Conservation (phyloP, 2,797 vertebrate species). For the Myotis daubentonii region DNA sequence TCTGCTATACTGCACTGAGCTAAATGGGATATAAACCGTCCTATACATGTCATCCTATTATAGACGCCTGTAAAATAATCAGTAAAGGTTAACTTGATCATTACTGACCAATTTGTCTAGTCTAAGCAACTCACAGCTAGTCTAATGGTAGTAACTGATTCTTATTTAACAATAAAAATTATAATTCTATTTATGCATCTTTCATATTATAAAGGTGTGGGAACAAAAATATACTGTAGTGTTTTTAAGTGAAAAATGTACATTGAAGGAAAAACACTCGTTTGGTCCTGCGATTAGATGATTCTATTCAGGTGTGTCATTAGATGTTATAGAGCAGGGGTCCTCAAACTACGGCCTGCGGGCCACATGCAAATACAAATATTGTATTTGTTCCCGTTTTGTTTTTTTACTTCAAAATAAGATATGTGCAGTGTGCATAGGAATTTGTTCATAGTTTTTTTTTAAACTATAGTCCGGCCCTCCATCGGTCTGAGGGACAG, state of each 20-base stretch:
- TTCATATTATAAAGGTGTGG: neutral
- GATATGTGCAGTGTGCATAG: too few relatives aligned
- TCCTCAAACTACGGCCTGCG: too few relatives aligned
- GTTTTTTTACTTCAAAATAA: too few relatives aligned
- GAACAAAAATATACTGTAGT: neutral
- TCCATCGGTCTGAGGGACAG: too few relatives aligned
- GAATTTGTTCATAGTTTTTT: too few relatives aligned
- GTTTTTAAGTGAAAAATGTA: neutral
- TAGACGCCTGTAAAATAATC: neutral
- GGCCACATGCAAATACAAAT: too few relatives aligned
- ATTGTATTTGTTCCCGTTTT: too few relatives aligned
- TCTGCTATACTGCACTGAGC: conserved; percentile 9
- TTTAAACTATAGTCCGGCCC: too few relatives aligned
- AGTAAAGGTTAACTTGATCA: neutral
- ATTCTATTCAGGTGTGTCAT: neutral
- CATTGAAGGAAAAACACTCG: neutral
- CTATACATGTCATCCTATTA: neutral
- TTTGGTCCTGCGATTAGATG: neutral
- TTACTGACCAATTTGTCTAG: neutral
- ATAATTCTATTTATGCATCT: neutral
- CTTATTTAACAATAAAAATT: neutral
- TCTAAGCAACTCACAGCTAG: neutral
- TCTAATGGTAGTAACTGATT: neutral
- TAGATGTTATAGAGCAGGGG: neutral
- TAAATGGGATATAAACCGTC: neutral